A percentile compares a stretch with the other conserved stretches of the same genome.
Conservation (phyloP, 2,797 vertebrate species). For the Rhabdomys pumilio region DNA sequence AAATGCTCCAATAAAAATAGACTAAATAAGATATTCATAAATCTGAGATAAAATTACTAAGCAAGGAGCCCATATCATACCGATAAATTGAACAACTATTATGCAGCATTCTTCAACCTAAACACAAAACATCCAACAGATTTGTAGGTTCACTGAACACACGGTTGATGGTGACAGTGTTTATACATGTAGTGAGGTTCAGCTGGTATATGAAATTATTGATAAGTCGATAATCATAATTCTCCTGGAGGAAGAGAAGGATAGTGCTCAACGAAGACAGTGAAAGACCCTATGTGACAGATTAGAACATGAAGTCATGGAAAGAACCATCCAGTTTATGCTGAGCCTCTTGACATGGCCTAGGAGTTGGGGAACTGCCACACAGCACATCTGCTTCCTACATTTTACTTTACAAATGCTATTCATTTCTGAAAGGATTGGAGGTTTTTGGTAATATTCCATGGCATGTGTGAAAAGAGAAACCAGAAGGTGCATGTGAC, state of each 20-base stretch:
- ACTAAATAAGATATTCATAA: neutral
- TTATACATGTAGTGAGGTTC: neutral
- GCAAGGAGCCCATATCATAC: neutral
- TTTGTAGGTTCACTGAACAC: neutral
- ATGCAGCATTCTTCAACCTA: neutral
- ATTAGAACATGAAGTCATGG: neutral
- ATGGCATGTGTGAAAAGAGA: neutral
- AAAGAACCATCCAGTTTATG: neutral
- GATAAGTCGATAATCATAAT: neutral
- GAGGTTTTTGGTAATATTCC: neutral
- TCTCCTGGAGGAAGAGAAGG: neutral
- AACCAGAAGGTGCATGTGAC: neutral
- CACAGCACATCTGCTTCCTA: neutral
- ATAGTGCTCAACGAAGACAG: neutral
- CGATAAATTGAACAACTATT: neutral
- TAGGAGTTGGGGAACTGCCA: neutral
- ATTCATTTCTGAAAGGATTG: neutral
- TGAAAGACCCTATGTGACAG: neutral
- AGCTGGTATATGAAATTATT: neutral
- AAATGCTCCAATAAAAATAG: neutral
- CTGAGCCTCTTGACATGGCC: neutral
- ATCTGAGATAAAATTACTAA: constrained; percentile 16
- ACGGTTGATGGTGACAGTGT: neutral
- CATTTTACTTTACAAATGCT: neutral
- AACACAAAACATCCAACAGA: neutral